These are phyloP conservation scores for Formica aserva DNA, from an alignment of 2,888 invertebrate species.

Conservation along the genomic window DNA sequence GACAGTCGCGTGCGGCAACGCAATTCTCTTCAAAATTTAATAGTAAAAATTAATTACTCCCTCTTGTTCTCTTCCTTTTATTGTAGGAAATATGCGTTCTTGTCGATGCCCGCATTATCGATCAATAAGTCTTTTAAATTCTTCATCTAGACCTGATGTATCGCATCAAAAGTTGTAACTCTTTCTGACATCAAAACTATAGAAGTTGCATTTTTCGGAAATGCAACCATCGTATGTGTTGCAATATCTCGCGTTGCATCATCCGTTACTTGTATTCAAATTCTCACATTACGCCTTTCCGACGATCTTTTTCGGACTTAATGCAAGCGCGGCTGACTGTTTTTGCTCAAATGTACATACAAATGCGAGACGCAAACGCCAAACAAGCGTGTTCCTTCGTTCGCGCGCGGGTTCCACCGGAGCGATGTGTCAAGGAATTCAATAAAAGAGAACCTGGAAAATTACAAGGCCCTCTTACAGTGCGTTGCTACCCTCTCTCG, in stretches of 20 bases:
- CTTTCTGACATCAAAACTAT: background rate
- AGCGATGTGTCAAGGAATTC: conserved; percentile 58
- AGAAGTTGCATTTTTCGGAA: conserved; percentile 12
- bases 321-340: conserved; percentile 25
- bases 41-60: background rate
- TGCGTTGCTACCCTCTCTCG: background rate
- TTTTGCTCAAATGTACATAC: conserved; percentile 27
- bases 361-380: conserved; percentile 35
- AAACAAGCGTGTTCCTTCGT: background rate
- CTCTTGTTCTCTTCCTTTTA: background rate
- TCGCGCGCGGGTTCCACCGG: conserved; percentile 13
- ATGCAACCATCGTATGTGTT: background rate
- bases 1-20: background rate
- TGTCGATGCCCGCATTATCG: background rate
- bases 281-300: conserved; percentile 18
- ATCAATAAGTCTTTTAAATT: background rate
- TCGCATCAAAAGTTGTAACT: background rate
- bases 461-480: conserved; percentile 60
- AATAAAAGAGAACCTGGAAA: conserved; percentile 62
- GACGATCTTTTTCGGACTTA: conserved; percentile 25
- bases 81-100: background rate
- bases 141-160: background rate
- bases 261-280: conserved; percentile 36
- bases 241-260: conserved; percentile 16
- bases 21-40: background rate